Evolutionary conservation across 2,888 invertebrate genomes (phyloP), one percentile per base, ranked within the genome.

Genomic region (Nomada flava): DNA sequence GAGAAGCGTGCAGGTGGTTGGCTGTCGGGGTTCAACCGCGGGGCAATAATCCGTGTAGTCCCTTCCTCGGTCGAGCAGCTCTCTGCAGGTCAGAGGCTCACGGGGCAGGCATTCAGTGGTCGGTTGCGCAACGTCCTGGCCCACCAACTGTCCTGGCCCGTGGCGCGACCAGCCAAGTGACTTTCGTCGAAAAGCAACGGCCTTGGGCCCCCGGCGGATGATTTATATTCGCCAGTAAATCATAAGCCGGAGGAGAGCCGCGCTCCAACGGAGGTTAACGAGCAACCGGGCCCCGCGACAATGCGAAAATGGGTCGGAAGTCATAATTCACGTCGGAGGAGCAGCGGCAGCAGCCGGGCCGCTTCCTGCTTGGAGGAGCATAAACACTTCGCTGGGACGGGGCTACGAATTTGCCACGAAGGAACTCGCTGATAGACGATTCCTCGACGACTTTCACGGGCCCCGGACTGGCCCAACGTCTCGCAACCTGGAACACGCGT

Each of bases 231-330:
- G 60, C 2, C 57, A 10, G 75, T 86, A 86, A 86, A 86, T 86
- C 86, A 86, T 86, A 86, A 83, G 62, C 75, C 53, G 52, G 62
- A 57, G 73, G 52, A 73, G 53, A 69, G 76, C 60, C 50, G 36
- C 44, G 53, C 72, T 47, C 59, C 69, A 65, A 5, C 72, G 82
- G 76, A 82, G 82, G 74, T 74, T 79, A 79, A 82, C 85, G 72
- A 76, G 78, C 26, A 57, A 60, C 68, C 2, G 60, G 68, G 62
- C 52, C 55, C 23, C 55, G 87, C 88, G 90, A 91, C 91, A 91
- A 91, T 91, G 87, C 89, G 89, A 89, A 92, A 91, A 91, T 90
- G 90, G 91, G 90, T 92, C 91, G 92, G 92, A 92, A 92, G 92
- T 91, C 91, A 92, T 93, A 92, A 91, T 90, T 93, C 89, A 93